Evolutionary conservation across 1,140 invertebrate genomes (phyloP).

Genomic region (Manduca sexta): DNA sequence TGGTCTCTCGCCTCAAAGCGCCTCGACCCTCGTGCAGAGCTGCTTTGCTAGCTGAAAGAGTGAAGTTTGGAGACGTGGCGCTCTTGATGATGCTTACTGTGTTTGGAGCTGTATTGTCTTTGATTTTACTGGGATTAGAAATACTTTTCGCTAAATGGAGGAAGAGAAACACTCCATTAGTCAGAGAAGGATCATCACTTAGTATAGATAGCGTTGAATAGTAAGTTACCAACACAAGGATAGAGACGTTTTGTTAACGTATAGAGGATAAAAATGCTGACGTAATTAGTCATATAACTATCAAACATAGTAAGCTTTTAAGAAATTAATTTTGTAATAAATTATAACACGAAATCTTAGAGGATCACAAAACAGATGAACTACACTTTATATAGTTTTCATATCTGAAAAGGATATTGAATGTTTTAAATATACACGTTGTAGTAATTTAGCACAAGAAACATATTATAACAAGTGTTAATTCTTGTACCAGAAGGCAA

Average conservation of each 20-base stretch:
- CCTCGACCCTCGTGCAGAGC: slow-evolving; percentile 43
- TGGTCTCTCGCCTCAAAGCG: slow-evolving; percentile 29
- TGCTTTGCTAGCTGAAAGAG: slow-evolving; percentile 47
- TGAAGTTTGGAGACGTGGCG: slow-evolving; percentile 43
- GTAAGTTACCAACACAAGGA: not conserved
- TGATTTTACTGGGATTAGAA: slow-evolving; percentile 34
- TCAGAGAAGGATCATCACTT: not conserved
- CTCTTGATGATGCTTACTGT: slow-evolving; percentile 28
- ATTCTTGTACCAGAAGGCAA: too few relatives aligned
- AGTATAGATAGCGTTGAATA: not conserved
- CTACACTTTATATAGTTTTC: too few relatives aligned
- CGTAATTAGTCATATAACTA: not conserved
- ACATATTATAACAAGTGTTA: too few relatives aligned
- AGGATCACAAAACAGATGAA: not conserved
- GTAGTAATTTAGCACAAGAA: too few relatives aligned
- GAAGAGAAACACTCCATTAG: not conserved
- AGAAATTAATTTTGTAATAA: not conserved
- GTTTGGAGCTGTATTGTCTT: slow-evolving; percentile 23
- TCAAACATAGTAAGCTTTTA: not conserved
- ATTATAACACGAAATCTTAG: not conserved
- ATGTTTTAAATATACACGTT: too few relatives aligned
- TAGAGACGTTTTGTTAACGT: not conserved
- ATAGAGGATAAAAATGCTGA: not conserved
- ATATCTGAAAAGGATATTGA: too few relatives aligned
- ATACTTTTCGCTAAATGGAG: slow-evolving; percentile 26